phyloP scores from a whole-genome alignment of 2,888 invertebrate genomes.

The Griposia aprilina region DNA sequence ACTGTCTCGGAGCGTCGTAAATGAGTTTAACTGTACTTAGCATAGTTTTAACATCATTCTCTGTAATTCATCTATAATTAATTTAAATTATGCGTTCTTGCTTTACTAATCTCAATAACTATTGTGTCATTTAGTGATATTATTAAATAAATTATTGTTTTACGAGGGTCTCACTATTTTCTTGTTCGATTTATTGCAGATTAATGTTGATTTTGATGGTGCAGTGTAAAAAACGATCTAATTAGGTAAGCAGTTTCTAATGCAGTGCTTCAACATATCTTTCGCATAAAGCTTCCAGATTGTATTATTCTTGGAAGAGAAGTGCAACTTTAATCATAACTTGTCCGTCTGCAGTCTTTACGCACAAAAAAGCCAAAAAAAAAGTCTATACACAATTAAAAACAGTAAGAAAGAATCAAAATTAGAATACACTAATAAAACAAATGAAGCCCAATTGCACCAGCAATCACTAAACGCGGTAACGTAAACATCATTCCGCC shows the following conservation, averaged over 20 bases:
- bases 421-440: background rate
- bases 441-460: background rate
- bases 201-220: background rate
- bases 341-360: background rate
- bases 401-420: background rate
- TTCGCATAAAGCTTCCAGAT: background rate
- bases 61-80: slow-evolving; percentile 12
- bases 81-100: background rate
- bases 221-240: background rate
- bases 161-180: background rate
- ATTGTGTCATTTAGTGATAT: background rate
- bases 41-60: slow-evolving; percentile 9
- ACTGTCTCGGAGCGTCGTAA: slow-evolving; percentile 27
- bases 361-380: background rate
- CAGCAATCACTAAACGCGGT: background rate
- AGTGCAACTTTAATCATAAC: background rate
- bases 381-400: background rate
- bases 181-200: background rate
- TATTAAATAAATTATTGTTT: background rate
- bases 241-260: slow-evolving; percentile 2
- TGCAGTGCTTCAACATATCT: background rate
- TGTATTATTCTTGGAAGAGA: background rate
- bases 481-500: background rate
- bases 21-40: slow-evolving; percentile 20
- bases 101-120: background rate